These are phyloP conservation scores for Drosophila auraria DNA, from an alignment of 1,140 invertebrate genomes.

Conservation along the genomic window DNA sequence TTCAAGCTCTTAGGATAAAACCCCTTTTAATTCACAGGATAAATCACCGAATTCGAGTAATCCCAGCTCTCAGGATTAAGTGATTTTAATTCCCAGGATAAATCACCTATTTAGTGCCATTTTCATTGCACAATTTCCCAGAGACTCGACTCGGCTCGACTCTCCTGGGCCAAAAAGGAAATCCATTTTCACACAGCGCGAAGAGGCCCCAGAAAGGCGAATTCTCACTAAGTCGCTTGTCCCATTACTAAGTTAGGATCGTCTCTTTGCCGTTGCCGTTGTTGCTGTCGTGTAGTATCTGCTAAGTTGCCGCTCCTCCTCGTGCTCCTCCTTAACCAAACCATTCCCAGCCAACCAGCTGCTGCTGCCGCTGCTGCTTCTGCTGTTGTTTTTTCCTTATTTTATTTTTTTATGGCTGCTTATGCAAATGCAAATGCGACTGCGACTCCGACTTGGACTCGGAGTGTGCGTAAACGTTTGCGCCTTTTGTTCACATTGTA, in stretches of 20 bases:
- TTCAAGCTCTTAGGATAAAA: not conserved
- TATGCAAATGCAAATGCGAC: conserved; percentile 78
- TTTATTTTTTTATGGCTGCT: conserved; percentile 72
- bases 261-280: conserved; percentile 21
- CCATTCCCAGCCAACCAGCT: conserved; percentile 26
- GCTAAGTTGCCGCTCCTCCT: conserved; percentile 42
- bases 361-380: conserved; percentile 2
- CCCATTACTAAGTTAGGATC: conserved; percentile 49
- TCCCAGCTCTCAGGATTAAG: not conserved
- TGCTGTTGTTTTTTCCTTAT: conserved; percentile 37
- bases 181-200: conserved; percentile 42
- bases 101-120: conserved; percentile 28
- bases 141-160: not conserved
- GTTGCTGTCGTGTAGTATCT: conserved; percentile 60
- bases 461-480: conserved; percentile 77
- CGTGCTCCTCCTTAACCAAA: not conserved
- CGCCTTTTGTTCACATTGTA: conserved; percentile 48
- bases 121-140: conserved; percentile 23
- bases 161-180: conserved; percentile 29
- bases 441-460: conserved; percentile 41
- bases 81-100: conserved; percentile 9
- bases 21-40: too few relatives aligned
- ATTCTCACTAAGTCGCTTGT: conserved; percentile 44
- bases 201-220: conserved; percentile 9
- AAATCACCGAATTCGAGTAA: not conserved